These are phyloP conservation scores for Micronycteris hirsuta DNA, from an alignment of 2,113 vertebrate genomes.

Conservation along the genomic window DNA sequence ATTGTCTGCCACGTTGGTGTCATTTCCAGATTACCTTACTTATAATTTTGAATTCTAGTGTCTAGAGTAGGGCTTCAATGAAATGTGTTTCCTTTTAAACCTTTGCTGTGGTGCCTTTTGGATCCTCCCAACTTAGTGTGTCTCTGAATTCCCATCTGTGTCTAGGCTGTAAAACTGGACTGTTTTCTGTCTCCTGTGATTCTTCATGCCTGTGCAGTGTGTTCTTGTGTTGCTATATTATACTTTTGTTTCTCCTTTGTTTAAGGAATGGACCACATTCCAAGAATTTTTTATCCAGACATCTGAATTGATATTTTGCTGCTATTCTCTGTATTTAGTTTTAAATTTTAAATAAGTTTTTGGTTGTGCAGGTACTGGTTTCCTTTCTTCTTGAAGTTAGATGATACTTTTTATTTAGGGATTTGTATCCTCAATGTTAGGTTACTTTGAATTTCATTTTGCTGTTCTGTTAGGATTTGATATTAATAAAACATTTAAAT, in stretches of 20 bases:
- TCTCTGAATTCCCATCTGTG: constrained; percentile 69
- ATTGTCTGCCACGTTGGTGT: not conserved
- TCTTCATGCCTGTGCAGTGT: constrained; percentile 42
- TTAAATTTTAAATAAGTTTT: constrained; percentile 44
- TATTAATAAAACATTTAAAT: constrained; percentile 35
- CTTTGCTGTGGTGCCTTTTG: constrained; percentile 45
- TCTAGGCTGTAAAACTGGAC: constrained; percentile 50
- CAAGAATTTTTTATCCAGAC: constrained; percentile 60
- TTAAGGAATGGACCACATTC: constrained; percentile 60
- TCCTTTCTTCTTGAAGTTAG: constrained; percentile 24
- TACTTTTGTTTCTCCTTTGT: constrained; percentile 67
- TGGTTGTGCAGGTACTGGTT: constrained; percentile 29
- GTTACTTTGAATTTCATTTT: constrained; percentile 23
- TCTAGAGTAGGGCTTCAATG: constrained; percentile 25
- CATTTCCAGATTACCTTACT: constrained; percentile 41
- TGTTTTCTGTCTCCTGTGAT: constrained; percentile 64
- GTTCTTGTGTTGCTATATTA: constrained; percentile 56
- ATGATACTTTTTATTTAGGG: not conserved
- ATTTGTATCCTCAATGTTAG: constrained; percentile 36
- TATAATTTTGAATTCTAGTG: constrained; percentile 42
- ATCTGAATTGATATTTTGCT: constrained; percentile 56
- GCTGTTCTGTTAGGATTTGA: not conserved
- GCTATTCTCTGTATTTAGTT: constrained; percentile 35
- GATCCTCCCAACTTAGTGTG: constrained; percentile 43
- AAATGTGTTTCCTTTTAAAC: constrained; percentile 63